phyloP scores from a whole-genome alignment of 64 coral and sea anemone species.

The Astreopora myriophthalma region DNA sequence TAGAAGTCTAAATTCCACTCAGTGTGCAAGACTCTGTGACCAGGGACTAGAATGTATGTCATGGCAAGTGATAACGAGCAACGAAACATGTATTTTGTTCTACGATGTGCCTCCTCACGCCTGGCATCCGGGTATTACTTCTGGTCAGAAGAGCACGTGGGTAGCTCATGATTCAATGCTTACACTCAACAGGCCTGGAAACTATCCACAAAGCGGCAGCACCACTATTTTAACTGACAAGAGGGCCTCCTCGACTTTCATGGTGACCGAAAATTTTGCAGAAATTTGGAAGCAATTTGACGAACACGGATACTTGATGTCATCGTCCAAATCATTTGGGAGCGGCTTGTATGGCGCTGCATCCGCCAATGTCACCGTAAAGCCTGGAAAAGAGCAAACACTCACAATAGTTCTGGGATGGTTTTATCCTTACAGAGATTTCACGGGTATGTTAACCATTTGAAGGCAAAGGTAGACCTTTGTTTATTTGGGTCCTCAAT shows the following conservation, averaged over 20 bases:
- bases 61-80: not conserved
- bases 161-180: conserved; percentile 47
- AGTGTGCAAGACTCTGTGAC: conserved; percentile 31
- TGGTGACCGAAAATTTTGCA: conserved; percentile 70
- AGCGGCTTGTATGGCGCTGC: conserved; percentile 76
- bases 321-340: not conserved
- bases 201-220: conserved; percentile 72
- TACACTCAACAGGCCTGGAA: conserved; percentile 64
- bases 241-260: conserved; percentile 51
- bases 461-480: no score
- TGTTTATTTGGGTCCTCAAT: no score
- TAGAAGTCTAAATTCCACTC: not conserved
- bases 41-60: conserved; percentile 54
- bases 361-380: conserved; percentile 54
- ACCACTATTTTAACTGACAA: conserved; percentile 66
- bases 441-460: not conserved
- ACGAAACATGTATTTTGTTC: conserved; percentile 71
- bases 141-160: conserved; percentile 79
- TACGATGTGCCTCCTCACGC: conserved; percentile 71
- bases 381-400: conserved; percentile 63
- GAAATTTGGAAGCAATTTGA: conserved; percentile 71
- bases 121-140: conserved; percentile 59
- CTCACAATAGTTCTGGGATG: conserved; percentile 82
- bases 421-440: conserved; percentile 86
- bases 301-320: conserved; percentile 40